Evolutionary conservation across 2,888 invertebrate genomes (phyloP).

Genomic region (Synanthedon andrenaeformis): DNA sequence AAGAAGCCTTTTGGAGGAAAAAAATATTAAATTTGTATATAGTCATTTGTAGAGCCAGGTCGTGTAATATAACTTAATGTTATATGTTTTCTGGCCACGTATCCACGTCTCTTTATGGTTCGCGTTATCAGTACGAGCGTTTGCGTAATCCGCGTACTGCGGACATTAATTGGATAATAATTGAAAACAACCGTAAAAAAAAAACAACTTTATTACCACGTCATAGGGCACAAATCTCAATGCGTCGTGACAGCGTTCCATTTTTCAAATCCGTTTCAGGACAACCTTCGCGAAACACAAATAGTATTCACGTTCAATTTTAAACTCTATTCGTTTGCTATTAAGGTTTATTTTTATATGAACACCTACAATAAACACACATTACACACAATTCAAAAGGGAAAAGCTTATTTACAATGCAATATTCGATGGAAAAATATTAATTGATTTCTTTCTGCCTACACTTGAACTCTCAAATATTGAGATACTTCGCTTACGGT

Average conservation of each 20-base stretch:
- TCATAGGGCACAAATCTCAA: slow-evolving; percentile 3
- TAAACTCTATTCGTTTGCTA: too few species aligned
- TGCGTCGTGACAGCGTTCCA: too few species aligned
- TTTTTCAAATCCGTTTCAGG: too few species aligned
- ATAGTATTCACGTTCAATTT: too few species aligned
- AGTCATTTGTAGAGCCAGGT: too few species aligned
- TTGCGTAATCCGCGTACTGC: neutral
- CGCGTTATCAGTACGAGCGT: neutral
- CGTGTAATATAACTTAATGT: too few species aligned
- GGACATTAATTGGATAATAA: slow-evolving; percentile 40
- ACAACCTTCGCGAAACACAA: too few species aligned
- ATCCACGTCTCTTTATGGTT: slow-evolving; percentile 1
- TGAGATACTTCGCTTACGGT: slow-evolving; percentile 43
- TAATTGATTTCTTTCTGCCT: neutral
- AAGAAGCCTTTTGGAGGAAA: too few species aligned
- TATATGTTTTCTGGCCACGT: neutral
- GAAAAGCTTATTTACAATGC: slow-evolving; percentile 9
- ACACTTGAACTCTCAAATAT: slow-evolving; percentile 52
- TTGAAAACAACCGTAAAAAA: slow-evolving; percentile 24
- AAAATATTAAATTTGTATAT: too few species aligned
- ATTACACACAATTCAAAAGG: too few species aligned
- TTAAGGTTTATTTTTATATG: too few species aligned
- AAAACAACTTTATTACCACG: slow-evolving; percentile 13
- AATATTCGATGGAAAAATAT: neutral
- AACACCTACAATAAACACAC: too few species aligned